Base-by-base conservation (phyloP, 2,888 invertebrate species). In the Acanthococcus lagerstroemiae region DNA sequence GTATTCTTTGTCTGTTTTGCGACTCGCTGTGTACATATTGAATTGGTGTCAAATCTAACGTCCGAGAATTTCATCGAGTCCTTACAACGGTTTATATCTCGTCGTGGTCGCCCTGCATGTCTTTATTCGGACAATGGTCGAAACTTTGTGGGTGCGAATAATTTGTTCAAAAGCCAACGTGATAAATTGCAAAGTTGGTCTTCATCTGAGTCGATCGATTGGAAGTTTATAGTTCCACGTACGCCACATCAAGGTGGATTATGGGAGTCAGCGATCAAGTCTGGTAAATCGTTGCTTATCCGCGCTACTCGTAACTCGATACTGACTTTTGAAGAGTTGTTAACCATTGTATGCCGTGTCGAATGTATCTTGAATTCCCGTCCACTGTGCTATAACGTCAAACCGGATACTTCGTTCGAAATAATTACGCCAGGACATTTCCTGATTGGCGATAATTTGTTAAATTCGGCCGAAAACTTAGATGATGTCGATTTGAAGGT, bases 161-260 rank as follows among this genome's bases (percentile, higher is more conserved):
- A 67, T 21, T 55, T 9, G 9, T 55, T 55, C 1, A 4, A 46
- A 17, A 2, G 25, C 7, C 19, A 65, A 6, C 15, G 25, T 19
- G 15, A 7, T 17, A 6, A 44, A 58, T 4, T 66, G 3, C 4
- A 48, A 6, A 21, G 48, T 7, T 66, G 22, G 4, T 2, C 22
- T 2, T 22, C 17, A 1, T 21, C 22, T 24, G 19, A 48, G 22
- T 69, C 67, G 9, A 70, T 71, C 19, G 1, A 63, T 5, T 72
- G 72, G 71, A 52, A 70, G 1, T 73, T 72, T 27, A 68, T 56
- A 3, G 65, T 67, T n/a, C 67, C 68, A 12, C 19, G 45, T 12
- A 45, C 67, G 5, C 66, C 66, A 2, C 58, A 67, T 21, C 37
- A 61, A 19, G 69, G 69, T 9, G 68, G 69, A 4, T 50, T 67